Percentiles rank a stretch among this genome's conserved stretches.
Evolutionary conservation across 1,140 invertebrate genomes (phyloP).

Genomic region (Scaptomyza hsui): DNA sequence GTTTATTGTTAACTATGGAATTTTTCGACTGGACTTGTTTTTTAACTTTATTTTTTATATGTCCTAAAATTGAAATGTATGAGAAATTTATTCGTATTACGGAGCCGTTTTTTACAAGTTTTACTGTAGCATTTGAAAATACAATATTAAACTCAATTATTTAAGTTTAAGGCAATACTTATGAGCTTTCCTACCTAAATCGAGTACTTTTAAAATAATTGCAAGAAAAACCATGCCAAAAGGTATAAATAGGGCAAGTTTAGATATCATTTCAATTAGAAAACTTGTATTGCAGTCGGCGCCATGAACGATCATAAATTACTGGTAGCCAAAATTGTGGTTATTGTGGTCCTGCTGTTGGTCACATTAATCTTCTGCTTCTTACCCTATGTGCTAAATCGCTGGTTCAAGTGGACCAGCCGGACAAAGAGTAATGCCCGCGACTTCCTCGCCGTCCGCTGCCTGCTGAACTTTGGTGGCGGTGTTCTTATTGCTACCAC

Average conservation of each 20-base stretch:
- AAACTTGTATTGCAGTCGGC: neutral
- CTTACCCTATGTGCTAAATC: constrained; percentile 87
- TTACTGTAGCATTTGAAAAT: constrained; percentile 2
- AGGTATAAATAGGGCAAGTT: constrained; percentile 15
- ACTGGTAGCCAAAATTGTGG: constrained; percentile 88
- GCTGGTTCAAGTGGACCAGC: constrained; percentile 86
- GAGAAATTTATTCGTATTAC: too few relatives aligned
- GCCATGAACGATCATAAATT: constrained; percentile 77
- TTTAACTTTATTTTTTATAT: too few relatives aligned
- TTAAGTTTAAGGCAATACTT: constrained; percentile 12
- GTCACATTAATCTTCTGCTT: constrained; percentile 89
- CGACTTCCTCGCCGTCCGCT: constrained; percentile 84
- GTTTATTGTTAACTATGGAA: too few relatives aligned
- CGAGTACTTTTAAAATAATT: neutral
- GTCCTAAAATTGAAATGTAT: too few relatives aligned
- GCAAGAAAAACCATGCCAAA: neutral
- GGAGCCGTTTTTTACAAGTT: neutral
- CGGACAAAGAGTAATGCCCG: constrained; percentile 84
- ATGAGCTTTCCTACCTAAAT: constrained; percentile 25
- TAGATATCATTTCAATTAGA: neutral
- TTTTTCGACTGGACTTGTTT: too few relatives aligned
- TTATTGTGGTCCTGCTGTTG: constrained; percentile 88
- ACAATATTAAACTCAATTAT: neutral
- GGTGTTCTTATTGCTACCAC: constrained; percentile 96
- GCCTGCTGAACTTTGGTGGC: constrained; percentile 93